Evolutionary conservation across 2,888 invertebrate species (phyloP).

Genomic region (Yponomeuta cagnagella): DNA sequence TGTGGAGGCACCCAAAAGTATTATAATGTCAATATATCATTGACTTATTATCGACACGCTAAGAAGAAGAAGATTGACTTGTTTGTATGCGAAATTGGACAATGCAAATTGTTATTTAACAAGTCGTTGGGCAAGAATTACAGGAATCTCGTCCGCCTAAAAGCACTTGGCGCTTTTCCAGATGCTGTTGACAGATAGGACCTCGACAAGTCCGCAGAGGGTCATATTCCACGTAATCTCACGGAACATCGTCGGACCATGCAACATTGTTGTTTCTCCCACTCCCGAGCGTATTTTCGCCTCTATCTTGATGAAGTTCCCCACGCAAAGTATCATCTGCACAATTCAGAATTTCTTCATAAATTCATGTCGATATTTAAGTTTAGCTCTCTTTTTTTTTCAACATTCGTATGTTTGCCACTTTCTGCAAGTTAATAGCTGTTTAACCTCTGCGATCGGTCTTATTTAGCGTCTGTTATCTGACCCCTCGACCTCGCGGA

Average conservation of each 20-base stretch:
- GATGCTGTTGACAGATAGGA: not conserved
- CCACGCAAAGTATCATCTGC: not conserved
- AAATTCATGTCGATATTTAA: not conserved
- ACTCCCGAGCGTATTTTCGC: not conserved
- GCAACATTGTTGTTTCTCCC: not conserved
- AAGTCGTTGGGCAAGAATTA: not conserved
- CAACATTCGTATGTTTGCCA: not conserved
- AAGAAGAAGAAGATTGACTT: too few relatives aligned
- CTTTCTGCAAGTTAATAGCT: not conserved
- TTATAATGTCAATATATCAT: too few relatives aligned
- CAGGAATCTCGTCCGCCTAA: not conserved
- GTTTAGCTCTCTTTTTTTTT: not conserved
- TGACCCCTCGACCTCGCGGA: not conserved
- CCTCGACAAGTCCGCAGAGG: not conserved
- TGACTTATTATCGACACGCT: too few relatives aligned
- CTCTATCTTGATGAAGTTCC: not conserved
- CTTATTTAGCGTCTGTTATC: not conserved
- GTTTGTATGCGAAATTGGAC: too few relatives aligned
- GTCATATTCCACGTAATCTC: not conserved
- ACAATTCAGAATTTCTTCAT: not conserved
- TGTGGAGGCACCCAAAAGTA: too few relatives aligned
- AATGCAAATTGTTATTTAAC: not conserved
- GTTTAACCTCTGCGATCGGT: not conserved
- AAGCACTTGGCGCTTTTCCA: not conserved
- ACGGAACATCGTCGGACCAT: not conserved